Evolutionary conservation across 2,888 invertebrate genomes (phyloP).

Genomic region (Steromphala cineraria): DNA sequence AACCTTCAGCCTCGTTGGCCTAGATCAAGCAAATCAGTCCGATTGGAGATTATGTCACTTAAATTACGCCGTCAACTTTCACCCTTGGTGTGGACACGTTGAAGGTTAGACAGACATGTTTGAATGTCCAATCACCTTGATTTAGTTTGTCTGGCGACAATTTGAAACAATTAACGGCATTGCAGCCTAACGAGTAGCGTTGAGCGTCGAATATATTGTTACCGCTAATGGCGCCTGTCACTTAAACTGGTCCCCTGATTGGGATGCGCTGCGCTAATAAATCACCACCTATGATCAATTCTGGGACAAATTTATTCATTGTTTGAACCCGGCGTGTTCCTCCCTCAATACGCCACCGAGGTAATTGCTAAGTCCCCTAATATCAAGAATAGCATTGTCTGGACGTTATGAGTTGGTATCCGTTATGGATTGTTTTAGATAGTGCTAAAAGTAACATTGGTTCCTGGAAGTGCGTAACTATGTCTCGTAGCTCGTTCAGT

Average conservation of each 20-base stretch:
- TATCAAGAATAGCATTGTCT: neutral
- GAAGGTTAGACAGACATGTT: neutral
- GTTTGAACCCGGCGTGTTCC: neutral
- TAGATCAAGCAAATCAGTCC: neutral
- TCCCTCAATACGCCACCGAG: neutral
- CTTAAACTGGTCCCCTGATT: neutral
- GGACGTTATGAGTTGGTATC: neutral
- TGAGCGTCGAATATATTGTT: neutral
- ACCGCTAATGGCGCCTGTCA: constrained; percentile 3
- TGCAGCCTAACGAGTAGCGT: neutral
- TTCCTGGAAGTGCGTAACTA: neutral
- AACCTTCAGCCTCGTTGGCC: neutral
- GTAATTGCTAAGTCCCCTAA: neutral
- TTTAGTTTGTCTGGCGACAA: constrained; percentile 2
- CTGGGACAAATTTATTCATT: constrained; percentile 1
- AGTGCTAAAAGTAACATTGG: neutral
- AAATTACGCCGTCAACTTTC: neutral
- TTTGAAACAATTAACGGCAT: constrained; percentile 6
- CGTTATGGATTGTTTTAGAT: neutral
- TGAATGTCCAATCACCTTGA: neutral
- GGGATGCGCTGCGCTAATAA: neutral
- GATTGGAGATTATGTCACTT: neutral
- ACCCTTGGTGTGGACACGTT: neutral
- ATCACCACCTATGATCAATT: constrained; percentile 9
- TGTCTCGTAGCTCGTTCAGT: neutral